Base-by-base conservation (phyloP, 2,113 vertebrate species). In the Carassius carassius region DNA sequence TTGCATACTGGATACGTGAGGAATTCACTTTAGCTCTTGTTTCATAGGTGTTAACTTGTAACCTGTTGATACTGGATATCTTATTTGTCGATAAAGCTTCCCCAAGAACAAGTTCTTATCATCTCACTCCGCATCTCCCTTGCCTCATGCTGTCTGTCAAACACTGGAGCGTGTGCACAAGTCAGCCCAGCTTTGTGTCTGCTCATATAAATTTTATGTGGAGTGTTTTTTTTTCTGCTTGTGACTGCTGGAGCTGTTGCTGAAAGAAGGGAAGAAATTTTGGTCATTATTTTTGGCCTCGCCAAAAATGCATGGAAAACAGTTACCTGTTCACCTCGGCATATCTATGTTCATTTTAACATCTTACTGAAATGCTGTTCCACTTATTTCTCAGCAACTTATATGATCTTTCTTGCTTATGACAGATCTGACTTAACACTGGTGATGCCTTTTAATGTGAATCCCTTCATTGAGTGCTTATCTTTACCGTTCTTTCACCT, bases 151-250 rank as follows among this genome's bases (percentile, higher is more conserved):
- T 49, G n/a, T 87, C 81, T 78, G 47, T 17, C 41, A 84, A 44
- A 74, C 87, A 86, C 77, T 88, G 70, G 44, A 65, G 85, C 87
- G 21, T 84, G 25, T 72, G 29, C 86, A 72, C 29, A 67, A 41
- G 78, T 87, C 81, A 4, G 78, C 63, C 25, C 74, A 70, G 72
- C 81, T 9, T 44, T 60, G 77, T 41, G 1, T 82, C 58, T 62
- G 47, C 82, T 89, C 82, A 63, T 56, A 85, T 89, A 29, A 29
- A 76, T 87, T 19, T 16, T 76, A 81, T 47, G 54, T 72, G 49
- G 80, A 82, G 35, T 37, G 35, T 37, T 37, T 37, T 37, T 75
- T 76, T 80, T 72, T 77, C 16, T 12, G 78, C 1, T 35, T 51
- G 19, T 58, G n/a, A 35, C 9, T n/a, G 44, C 76, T 81, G 16